Percentiles rank a stretch among this genome's conserved stretches.
These are phyloP conservation scores for Phenganax marumi DNA, from an alignment of 92 coral and sea anemone species.

Conservation along the genomic window DNA sequence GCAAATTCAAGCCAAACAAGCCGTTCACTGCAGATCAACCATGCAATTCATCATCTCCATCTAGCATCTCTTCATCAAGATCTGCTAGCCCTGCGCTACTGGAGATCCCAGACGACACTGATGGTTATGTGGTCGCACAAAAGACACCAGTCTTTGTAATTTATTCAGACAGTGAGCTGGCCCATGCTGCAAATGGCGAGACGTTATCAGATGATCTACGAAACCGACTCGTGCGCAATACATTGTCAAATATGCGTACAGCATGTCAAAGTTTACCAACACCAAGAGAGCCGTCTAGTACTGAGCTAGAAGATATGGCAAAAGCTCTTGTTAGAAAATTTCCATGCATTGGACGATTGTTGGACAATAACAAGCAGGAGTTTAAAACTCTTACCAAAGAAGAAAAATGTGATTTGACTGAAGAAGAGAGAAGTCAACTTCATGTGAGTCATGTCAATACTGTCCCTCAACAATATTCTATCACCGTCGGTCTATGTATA, in stretches of 20 bases:
- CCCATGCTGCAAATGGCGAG: background rate
- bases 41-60: background rate
- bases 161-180: background rate
- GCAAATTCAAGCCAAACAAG: background rate
- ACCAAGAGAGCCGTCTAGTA: background rate
- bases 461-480: no score
- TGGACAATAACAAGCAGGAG: background rate
- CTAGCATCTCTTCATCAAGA: background rate
- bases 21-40: background rate
- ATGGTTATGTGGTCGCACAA: background rate
- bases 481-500: no score
- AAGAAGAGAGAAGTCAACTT: slow-evolving; percentile 5
- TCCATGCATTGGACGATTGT: slow-evolving; percentile 11
- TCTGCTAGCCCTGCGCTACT: background rate
- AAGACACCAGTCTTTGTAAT: background rate
- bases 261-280: slow-evolving; percentile 1
- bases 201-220: background rate
- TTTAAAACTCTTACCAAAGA: background rate
- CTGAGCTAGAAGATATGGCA: slow-evolving; percentile 14
- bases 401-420: background rate
- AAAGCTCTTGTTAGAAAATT: slow-evolving; percentile 6
- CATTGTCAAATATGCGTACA: background rate
- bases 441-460: background rate
- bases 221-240: slow-evolving; percentile 9
- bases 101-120: background rate